Evolutionary conservation across 1,140 invertebrate genomes (phyloP).

Genomic region (Sitophilus oryzae): DNA sequence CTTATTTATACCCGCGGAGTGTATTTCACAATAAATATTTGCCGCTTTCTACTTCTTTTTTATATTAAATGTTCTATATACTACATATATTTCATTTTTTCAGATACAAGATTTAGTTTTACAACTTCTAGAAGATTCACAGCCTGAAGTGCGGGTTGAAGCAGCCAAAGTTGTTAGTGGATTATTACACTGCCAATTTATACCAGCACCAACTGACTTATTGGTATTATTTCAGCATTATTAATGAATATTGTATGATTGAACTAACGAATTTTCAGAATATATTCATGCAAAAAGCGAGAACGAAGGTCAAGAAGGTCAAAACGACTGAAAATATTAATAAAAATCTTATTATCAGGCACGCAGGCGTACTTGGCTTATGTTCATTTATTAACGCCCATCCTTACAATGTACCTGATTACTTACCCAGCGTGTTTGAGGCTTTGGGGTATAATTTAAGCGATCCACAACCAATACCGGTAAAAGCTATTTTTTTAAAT

Average conservation of each 20-base stretch:
- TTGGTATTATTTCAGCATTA: constrained; percentile 46
- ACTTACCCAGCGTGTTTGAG: constrained; percentile 76
- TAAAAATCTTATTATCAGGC: constrained; percentile 49
- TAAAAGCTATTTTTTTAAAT: constrained; percentile 47
- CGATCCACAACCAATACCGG: constrained; percentile 88
- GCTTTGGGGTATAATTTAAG: constrained; percentile 72
- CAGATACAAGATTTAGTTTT: constrained; percentile 57
- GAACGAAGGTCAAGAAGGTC: constrained; percentile 41
- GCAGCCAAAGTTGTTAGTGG: constrained; percentile 79
- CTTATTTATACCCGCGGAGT: no score
- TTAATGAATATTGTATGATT: constrained; percentile 3
- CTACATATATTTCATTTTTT: constrained; percentile 16
- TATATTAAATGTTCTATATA: no score
- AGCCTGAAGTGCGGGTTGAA: constrained; percentile 72
- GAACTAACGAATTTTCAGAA: no score
- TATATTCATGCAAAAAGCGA: constrained; percentile 50
- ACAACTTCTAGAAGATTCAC: constrained; percentile 59
- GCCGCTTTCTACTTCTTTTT: no score
- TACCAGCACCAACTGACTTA: constrained; percentile 54
- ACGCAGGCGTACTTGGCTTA: constrained; percentile 81
- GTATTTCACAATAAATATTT: no score
- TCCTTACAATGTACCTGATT: constrained; percentile 85
- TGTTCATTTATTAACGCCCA: constrained; percentile 82
- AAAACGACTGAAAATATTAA: constrained; percentile 24
- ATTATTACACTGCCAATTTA: constrained; percentile 77